Percentiles rank a stretch among this genome's conserved stretches.
Conservation (phyloP, 2,888 invertebrate genomes). For the Macrophya alboannulata region DNA sequence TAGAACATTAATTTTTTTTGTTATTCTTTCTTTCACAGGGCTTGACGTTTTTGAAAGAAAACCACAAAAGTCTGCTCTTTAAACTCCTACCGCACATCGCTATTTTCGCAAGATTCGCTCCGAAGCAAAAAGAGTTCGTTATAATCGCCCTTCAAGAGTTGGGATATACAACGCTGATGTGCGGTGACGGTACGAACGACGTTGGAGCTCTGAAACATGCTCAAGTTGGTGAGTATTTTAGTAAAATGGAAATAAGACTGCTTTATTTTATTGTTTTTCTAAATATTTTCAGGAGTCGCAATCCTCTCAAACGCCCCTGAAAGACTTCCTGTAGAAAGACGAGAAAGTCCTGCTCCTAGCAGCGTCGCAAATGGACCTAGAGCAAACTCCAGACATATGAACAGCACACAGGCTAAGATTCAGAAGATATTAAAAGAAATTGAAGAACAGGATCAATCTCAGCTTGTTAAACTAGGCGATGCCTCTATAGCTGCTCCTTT, state of each 20-base stretch:
- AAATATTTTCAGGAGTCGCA: conserved; percentile 87
- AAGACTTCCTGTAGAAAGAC: conserved; percentile 77
- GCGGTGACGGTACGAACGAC: conserved; percentile 99
- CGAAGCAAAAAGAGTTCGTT: conserved; percentile 99
- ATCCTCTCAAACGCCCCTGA: conserved; percentile 92
- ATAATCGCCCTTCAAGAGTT: conserved; percentile 93
- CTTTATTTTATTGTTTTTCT: not conserved
- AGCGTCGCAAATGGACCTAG: conserved; percentile 67
- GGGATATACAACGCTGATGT: conserved; percentile 97
- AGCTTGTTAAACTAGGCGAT: conserved; percentile 97
- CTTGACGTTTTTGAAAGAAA: conserved; percentile 86
- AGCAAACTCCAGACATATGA: conserved; percentile 62
- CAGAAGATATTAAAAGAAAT: conserved; percentile 91
- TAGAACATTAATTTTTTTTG: not conserved
- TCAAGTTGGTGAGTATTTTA: conserved; percentile 86
- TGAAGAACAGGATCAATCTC: conserved; percentile 93
- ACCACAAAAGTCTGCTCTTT: conserved; percentile 84
- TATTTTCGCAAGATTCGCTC: conserved; percentile 98
- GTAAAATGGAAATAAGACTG: conserved; percentile 13
- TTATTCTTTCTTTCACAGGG: conserved; percentile 80
- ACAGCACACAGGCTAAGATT: conserved; percentile 80
- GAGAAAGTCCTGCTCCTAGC: conserved; percentile 63
- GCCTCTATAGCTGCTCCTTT: conserved; percentile 99
- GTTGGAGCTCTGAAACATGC: conserved; percentile 99
- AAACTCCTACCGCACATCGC: conserved; percentile 92